A percentile compares a stretch with the other conserved stretches of the same genome.
These are phyloP conservation scores for Anthoptus insignis DNA, from an alignment of 2,888 invertebrate species.

Conservation along the genomic window DNA sequence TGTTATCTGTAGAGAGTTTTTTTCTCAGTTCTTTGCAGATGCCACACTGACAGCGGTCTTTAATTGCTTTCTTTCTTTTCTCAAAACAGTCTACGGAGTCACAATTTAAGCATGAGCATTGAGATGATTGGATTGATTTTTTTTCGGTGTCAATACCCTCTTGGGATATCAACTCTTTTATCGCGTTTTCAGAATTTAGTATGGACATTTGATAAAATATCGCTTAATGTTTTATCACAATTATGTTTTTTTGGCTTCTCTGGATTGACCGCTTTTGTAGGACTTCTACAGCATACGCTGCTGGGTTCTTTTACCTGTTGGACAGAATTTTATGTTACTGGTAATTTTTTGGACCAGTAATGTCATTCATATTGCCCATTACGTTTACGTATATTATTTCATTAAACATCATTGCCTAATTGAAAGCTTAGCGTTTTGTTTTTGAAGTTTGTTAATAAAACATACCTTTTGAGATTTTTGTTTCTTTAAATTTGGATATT, in stretches of 20 bases:
- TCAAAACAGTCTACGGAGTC: constrained; percentile 57
- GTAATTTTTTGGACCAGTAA: no score
- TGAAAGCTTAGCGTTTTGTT: no score
- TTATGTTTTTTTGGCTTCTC: constrained; percentile 50
- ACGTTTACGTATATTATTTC: no score
- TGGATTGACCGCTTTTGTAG: constrained; percentile 29
- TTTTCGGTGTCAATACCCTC: constrained; percentile 17
- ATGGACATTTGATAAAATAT: constrained; percentile 21
- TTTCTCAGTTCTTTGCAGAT: constrained; percentile 12
- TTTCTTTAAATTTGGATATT: no score
- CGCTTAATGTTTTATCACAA: constrained; percentile 30
- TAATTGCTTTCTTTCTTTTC: constrained; percentile 47
- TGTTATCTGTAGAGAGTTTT: not conserved
- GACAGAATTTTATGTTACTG: constrained; percentile 18
- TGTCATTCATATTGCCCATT: no score
- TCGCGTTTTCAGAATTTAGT: constrained; percentile 5
- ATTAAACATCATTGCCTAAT: no score
- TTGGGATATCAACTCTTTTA: constrained; percentile 12
- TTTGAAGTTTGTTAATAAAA: no score
- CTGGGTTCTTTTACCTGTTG: constrained; percentile 52
- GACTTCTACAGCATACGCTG: constrained; percentile 51
- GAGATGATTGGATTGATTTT: constrained; percentile 34
- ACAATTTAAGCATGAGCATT: constrained; percentile 64
- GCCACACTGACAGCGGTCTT: constrained; percentile 16
- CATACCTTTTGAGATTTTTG: no score